These are phyloP conservation scores for Hetaerina titia DNA, from an alignment of 2,888 invertebrate species.

Conservation along the genomic window DNA sequence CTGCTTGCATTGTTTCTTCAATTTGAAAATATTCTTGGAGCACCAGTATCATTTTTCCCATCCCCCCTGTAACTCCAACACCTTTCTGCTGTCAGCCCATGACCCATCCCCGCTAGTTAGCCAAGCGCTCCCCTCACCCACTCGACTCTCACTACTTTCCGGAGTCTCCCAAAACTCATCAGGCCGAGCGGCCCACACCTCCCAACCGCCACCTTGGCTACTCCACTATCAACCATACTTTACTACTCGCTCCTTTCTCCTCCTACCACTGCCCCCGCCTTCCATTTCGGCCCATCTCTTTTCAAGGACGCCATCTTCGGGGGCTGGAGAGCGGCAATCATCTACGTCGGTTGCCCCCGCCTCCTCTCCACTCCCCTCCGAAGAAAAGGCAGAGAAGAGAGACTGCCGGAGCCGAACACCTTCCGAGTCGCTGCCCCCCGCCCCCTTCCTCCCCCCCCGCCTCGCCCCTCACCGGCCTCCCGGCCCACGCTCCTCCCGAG, in stretches of 20 bases:
- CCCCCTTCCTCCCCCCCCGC: not conserved
- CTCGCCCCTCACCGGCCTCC: not conserved
- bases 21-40: too few relatives aligned
- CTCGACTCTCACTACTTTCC: not conserved
- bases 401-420: not conserved
- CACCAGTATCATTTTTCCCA: too few relatives aligned
- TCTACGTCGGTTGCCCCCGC: not conserved
- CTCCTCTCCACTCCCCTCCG: not conserved
- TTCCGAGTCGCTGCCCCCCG: not conserved
- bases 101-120: too few relatives aligned
- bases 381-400: not conserved
- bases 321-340: constrained; percentile 12
- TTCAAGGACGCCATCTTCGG: constrained; percentile 44
- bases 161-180: not conserved
- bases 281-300: not conserved
- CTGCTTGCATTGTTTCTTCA: too few relatives aligned
- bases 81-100: too few relatives aligned
- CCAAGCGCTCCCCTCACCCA: too few relatives aligned
- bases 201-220: not conserved
- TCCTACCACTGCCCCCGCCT: not conserved
- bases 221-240: not conserved
- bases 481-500: not conserved
- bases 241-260: not conserved
- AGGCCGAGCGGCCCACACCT: not conserved
- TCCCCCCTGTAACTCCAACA: too few relatives aligned